Base-by-base conservation (phyloP, 2,113 vertebrate genomes). In the Nematolebias whitei region DNA sequence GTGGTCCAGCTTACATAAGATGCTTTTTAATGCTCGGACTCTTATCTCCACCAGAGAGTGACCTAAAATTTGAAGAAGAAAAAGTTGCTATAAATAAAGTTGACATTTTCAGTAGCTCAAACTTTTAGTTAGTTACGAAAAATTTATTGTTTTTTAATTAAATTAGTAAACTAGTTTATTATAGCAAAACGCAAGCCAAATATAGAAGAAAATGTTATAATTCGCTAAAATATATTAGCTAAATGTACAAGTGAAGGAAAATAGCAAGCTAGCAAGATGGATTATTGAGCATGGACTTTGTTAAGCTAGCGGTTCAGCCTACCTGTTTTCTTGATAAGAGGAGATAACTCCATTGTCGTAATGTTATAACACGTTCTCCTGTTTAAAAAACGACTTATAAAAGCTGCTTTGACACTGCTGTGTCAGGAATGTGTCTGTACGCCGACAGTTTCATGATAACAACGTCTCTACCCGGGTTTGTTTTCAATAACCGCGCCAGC, bases 41-140 rank as follows among this genome's bases (percentile, higher is more conserved):
- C 98, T 66, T 82, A 99, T 98, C 90, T 98, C 98, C 19, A 91
- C 77, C 83, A 99, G 88, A 6, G 86, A 93, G 4, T 98, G 97
- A 49, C 95, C 96, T 99, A 3, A 39, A 57, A 67, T 35, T 55
- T 7, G 20, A 32, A 29, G 44, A 10, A 45, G 16, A 44, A 20
- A 35, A 47, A 2, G 9, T 4, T 12, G 0, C 65, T n/a, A n/a
- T 20, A 38, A 7, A 20, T n/a, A 48, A 2, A 26, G 12, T 40
- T 61, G 20, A n/a, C 23, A 15, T 9, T 35, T 8, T 9, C 32
- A 35, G 32, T 8, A 8, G 32, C 9, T 35, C 32, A 35, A 10
- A 35, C 32, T 35, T 35, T 29, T n/a, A 7, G 26, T 29, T 10
- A 35, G 32, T 10, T 35, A 35, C 32, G 32, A 10, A 7, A 29